Base-by-base conservation (phyloP, 2,888 invertebrate genomes). In the Rhogogaster chlorosoma region DNA sequence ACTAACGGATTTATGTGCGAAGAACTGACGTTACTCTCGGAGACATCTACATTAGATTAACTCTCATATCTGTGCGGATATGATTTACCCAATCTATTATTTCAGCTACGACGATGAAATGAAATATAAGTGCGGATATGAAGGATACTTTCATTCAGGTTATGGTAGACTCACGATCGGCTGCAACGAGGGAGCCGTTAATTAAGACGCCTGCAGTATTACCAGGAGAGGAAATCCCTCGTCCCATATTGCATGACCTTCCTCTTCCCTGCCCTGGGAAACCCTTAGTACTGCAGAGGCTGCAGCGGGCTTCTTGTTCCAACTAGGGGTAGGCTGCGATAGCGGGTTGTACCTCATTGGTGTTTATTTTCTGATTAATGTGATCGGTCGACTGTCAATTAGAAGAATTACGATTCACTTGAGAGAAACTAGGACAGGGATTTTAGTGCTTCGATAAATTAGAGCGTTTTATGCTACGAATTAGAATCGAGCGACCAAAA, bases 131-230 rank as follows among this genome's bases (percentile, higher is more conserved):
- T 32, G 6, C 22, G 22, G 22, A 29, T 67, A 67, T 67, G n/a
- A 22, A 32, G 9, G 45, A 32, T 42, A 38, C 32, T 32, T 53
- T 77, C 26, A 29, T 53, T 6, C 45, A 22, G 42, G 26, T 26
- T 57, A 67, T n/a, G n/a, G n/a, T n/a, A 64, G 22, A 67, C 73
- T 83, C 73, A 64, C 29, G 84, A 73, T 73, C 70, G 29, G 18
- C 61, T 7, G 78, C 26, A 57, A 49, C 53, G 85, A 85, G 86
- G 87, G 85, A 87, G 86, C 86, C 88, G 90, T 91, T 91, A 91
- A 91, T 91, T 90, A 91, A 91, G 91, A 91, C 88, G 89, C 88
- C 88, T 88, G 78, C n/a, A n/a, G 88, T 90, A 90, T 90, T 90
- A 88, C 88, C 88, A 89, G 88, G 88, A 86, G 89, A 87, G 87